A percentile compares a stretch with the other conserved stretches of the same genome.
These are phyloP conservation scores for Phrynosoma platyrhinos DNA, from an alignment of 2,113 vertebrate species.

Conservation along the genomic window DNA sequence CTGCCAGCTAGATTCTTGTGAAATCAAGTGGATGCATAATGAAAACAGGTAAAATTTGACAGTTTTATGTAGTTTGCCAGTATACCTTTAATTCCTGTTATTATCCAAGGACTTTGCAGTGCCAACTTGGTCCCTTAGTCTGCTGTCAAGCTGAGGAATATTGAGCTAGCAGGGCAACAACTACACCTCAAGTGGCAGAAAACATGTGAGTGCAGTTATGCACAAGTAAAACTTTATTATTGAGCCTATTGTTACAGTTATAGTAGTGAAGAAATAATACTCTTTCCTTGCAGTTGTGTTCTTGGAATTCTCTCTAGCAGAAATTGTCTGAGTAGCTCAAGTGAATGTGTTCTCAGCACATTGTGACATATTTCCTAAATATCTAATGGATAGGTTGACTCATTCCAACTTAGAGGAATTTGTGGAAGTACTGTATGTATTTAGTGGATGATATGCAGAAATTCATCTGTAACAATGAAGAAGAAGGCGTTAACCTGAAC, in stretches of 20 bases:
- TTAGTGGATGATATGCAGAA: no score
- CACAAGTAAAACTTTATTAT: not conserved
- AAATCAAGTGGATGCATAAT: not conserved
- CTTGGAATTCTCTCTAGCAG: not conserved
- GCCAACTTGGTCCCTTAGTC: not conserved
- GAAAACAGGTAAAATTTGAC: conserved; percentile 23
- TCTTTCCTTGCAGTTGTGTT: not conserved
- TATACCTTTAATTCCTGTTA: not conserved
- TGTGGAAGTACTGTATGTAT: no score
- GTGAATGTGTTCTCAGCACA: not conserved
- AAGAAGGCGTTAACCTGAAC: no score
- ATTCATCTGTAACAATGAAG: no score
- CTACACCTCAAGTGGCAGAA: not conserved
- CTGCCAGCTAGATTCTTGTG: not conserved
- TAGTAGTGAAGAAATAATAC: not conserved
- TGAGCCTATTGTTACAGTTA: not conserved
- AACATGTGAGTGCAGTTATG: not conserved
- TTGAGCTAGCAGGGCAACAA: not conserved
- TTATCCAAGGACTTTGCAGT: not conserved
- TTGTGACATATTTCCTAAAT: not conserved
- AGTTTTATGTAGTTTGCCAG: not conserved
- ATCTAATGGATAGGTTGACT: not conserved
- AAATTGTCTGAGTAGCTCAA: not conserved
- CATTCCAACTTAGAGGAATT: not conserved
- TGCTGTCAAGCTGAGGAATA: not conserved